Conservation (phyloP, 2,113 vertebrate species). For the Romanogobio albipinnatus region DNA sequence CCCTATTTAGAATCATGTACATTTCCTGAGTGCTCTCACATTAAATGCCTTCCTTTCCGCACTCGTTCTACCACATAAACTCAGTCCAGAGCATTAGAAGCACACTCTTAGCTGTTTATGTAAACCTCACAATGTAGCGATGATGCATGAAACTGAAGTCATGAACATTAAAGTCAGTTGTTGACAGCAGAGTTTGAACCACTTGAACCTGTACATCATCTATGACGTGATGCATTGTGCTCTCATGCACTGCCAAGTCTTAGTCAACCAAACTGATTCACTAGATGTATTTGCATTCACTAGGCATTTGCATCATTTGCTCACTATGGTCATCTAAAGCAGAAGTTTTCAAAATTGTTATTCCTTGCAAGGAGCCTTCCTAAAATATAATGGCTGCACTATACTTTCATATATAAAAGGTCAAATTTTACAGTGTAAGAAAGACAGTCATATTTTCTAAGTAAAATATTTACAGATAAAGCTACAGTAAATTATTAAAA, state of each 20-base stretch:
- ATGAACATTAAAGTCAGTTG: neutral
- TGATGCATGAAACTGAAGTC: slow-evolving; percentile 29
- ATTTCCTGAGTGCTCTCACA: slow-evolving; percentile 55
- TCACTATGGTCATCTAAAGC: neutral
- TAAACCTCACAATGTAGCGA: slow-evolving; percentile 15
- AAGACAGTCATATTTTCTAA: too few species aligned
- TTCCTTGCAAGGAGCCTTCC: neutral
- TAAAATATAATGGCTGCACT: neutral
- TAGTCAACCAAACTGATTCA: neutral
- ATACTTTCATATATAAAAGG: neutral
- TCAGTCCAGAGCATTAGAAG: neutral
- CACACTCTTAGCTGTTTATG: neutral
- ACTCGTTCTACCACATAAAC: slow-evolving; percentile 31
- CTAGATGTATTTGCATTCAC: too few species aligned
- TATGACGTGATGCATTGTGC: neutral
- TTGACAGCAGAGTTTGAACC: neutral
- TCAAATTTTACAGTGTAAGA: too few species aligned
- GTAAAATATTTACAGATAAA: too few species aligned
- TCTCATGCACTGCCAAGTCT: neutral
- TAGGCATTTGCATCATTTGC: too few species aligned
- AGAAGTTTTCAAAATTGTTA: neutral
- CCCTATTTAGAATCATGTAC: slow-evolving; percentile 56
- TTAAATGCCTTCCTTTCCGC: slow-evolving; percentile 37
- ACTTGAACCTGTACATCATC: neutral
- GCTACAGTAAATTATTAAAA: too few species aligned